phyloP scores from a whole-genome alignment of 2,113 vertebrate genomes.

The Coptodon rendalli region DNA sequence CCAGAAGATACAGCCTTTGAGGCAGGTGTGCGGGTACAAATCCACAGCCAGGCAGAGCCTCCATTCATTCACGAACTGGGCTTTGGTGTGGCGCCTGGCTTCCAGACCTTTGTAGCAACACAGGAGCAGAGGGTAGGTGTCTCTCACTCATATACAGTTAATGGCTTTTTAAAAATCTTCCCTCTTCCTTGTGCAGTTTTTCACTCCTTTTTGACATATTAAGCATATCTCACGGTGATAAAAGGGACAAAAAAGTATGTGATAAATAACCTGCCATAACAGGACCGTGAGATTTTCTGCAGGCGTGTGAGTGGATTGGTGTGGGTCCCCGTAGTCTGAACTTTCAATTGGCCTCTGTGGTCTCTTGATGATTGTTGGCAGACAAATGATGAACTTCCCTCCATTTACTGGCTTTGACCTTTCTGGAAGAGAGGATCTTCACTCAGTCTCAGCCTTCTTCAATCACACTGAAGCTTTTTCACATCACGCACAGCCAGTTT shows the following conservation, averaged over 20 bases:
- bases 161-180: not conserved
- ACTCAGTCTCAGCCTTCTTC: not conserved
- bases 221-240: not conserved
- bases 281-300: not conserved
- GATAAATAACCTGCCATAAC: conserved; percentile 8
- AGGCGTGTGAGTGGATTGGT: not conserved
- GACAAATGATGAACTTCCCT: conserved; percentile 18
- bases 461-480: not conserved
- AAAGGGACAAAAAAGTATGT: not conserved
- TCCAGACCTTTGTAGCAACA: conserved; percentile 98
- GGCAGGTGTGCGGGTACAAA: conserved; percentile 95
- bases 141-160: not conserved
- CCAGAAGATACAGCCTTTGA: conserved; percentile 96
- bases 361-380: conserved; percentile 7
- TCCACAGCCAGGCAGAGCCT: conserved; percentile 96
- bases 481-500: not conserved
- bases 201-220: not conserved
- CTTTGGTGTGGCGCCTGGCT: conserved; percentile 95
- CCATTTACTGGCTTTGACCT: conserved; percentile 21
- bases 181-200: not conserved
- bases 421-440: not conserved
- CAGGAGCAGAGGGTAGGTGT: conserved; percentile 94
- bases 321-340: not conserved
- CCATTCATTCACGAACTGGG: conserved; percentile 96
- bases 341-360: not conserved